Evolutionary conservation across 1,140 invertebrate species (phyloP).

Genomic region (Linepithema humile): DNA sequence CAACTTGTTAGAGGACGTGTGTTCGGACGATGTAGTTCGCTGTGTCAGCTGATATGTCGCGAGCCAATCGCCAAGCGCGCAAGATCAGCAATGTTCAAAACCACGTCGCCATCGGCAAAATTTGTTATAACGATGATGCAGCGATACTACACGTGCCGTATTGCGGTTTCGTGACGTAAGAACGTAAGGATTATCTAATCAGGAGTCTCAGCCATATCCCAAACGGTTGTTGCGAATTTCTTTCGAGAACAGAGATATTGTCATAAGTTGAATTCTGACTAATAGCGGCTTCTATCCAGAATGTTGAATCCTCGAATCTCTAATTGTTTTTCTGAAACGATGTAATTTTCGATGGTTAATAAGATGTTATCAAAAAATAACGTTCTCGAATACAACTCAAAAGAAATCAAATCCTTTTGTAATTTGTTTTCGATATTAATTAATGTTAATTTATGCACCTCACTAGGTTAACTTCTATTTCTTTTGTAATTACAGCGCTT

Average conservation of each 20-base stretch:
- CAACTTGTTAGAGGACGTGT: not conserved
- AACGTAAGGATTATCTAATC: not conserved
- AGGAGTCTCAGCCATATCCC: too few relatives aligned
- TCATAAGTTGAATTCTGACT: not conserved
- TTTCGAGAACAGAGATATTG: not conserved
- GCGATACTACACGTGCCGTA: not conserved
- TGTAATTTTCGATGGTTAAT: too few relatives aligned
- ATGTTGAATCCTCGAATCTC: not conserved
- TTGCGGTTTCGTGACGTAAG: not conserved
- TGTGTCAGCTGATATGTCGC: slow-evolving; percentile 69
- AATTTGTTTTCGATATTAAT: too few relatives aligned
- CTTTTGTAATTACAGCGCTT: too few relatives aligned
- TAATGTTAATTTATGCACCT: too few relatives aligned
- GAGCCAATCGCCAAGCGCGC: slow-evolving; percentile 68
- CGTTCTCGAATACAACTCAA: too few relatives aligned
- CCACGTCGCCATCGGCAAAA: not conserved
- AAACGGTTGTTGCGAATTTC: too few relatives aligned
- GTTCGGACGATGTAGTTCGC: slow-evolving; percentile 13
- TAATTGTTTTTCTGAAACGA: too few relatives aligned
- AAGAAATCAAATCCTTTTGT: too few relatives aligned
- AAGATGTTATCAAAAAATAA: too few relatives aligned
- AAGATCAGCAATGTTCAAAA: slow-evolving; percentile 1
- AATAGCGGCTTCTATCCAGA: not conserved
- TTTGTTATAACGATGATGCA: not conserved
- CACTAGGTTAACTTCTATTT: too few relatives aligned